A percentile compares a stretch with the other conserved stretches of the same genome.
These are phyloP conservation scores for Auanema freiburgensis DNA, from an alignment of 2,888 invertebrate species.

Conservation along the genomic window DNA sequence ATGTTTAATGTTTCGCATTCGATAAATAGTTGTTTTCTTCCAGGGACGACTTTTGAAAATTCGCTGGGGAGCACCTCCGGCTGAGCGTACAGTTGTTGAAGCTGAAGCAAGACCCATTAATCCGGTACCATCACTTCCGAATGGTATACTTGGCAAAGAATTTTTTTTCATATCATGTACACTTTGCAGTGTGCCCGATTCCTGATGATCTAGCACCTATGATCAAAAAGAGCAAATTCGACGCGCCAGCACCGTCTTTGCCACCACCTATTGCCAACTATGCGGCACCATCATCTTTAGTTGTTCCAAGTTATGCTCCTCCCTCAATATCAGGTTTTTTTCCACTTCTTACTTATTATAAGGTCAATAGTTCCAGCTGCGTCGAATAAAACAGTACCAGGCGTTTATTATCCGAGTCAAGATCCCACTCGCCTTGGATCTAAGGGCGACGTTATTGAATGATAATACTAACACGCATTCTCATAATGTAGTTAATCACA, in stretches of 20 bases:
- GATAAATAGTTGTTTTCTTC: conserved; percentile 14
- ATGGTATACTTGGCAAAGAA: conserved; percentile 32
- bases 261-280: conserved; percentile 64
- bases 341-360: neutral
- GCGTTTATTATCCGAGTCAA: conserved; percentile 90
- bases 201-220: conserved; percentile 41
- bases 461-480: conserved; percentile 4
- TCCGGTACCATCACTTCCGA: conserved; percentile 56
- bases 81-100: conserved; percentile 65
- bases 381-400: neutral
- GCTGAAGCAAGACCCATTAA: conserved; percentile 35
- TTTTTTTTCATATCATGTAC: neutral
- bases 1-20: neutral
- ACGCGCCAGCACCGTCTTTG: conserved; percentile 66
- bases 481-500: too few relatives aligned
- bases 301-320: conserved; percentile 35
- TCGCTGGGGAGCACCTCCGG: conserved; percentile 97
- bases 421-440: conserved; percentile 76
- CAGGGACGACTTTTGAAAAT: conserved; percentile 85
- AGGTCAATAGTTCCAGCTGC: too few relatives aligned
- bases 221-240: conserved; percentile 27
- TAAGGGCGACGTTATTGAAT: conserved; percentile 58
- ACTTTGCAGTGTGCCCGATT: conserved; percentile 28
- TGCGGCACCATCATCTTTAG: conserved; percentile 65
- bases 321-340: conserved; percentile 1